These are phyloP conservation scores for Trileptium ribeirensis DNA, from an alignment of 2,888 invertebrate genomes.

Conservation along the genomic window DNA sequence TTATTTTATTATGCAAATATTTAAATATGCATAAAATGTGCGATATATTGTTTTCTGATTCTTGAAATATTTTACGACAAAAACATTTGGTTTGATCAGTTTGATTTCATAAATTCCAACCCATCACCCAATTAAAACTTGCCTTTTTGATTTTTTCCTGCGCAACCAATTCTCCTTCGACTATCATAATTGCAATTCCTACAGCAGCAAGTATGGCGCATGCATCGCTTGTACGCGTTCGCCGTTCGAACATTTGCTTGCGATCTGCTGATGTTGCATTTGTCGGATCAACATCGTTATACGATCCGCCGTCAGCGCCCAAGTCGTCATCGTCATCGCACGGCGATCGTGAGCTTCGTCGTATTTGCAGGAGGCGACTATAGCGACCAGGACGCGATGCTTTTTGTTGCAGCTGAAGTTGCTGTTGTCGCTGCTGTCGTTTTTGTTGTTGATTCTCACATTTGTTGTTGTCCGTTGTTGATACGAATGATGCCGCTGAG, in stretches of 20 bases:
- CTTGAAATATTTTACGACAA: too few relatives aligned
- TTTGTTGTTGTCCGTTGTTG: background rate
- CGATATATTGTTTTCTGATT: too few relatives aligned
- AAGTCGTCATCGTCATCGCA: background rate
- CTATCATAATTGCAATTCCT: slow-evolving; percentile 11
- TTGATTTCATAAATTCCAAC: too few relatives aligned
- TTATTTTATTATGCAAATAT: too few relatives aligned
- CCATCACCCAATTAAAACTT: too few relatives aligned
- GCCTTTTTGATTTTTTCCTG: background rate
- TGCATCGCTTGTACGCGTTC: background rate
- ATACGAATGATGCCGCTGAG: background rate
- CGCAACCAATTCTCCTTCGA: slow-evolving; percentile 13
- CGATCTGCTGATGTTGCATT: background rate
- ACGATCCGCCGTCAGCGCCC: background rate
- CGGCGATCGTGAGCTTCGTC: too few relatives aligned
- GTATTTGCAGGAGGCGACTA: background rate
- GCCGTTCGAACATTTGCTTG: background rate
- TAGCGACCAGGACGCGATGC: background rate
- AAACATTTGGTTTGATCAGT: too few relatives aligned
- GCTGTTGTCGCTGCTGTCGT: too few relatives aligned
- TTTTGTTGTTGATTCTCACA: too few relatives aligned
- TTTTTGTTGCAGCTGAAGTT: too few relatives aligned
- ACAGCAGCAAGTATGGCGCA: background rate
- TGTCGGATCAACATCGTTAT: background rate
- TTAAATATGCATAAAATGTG: too few relatives aligned